Evolutionary conservation across 2,113 vertebrate genomes (phyloP), one percentile per base, ranked within the genome.

Genomic region (Pelusios castaneus): DNA sequence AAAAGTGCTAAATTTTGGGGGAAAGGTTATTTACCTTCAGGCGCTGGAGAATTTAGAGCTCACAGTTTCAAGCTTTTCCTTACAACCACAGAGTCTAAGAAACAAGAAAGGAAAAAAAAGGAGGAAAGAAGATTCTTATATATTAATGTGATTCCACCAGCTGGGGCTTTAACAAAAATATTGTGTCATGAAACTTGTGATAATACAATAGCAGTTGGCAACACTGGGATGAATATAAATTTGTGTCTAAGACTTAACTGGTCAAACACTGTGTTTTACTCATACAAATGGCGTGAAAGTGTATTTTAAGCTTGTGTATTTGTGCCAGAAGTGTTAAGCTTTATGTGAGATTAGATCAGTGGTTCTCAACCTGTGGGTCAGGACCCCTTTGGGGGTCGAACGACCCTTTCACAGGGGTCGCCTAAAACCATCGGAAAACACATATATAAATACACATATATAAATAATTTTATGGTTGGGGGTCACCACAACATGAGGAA

Each of bases 341-440:
- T 96, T 96, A 94, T 94, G 87, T 91, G 90, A 95, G 91, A 95
- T 97, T 95, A n/a, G n/a, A n/a, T n/a, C n/a, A n/a, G n/a, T n/a
- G n/a, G n/a, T n/a, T n/a, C n/a, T n/a, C n/a, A n/a, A n/a, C n/a
- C n/a, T n/a, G n/a, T n/a, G n/a, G n/a, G n/a, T n/a, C n/a, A n/a
- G n/a, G n/a, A n/a, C n/a, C n/a, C n/a, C n/a, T n/a, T n/a, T n/a
- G n/a, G n/a, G n/a, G n/a, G n/a, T n/a, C n/a, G n/a, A n/a, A n/a
- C n/a, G n/a, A n/a, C n/a, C n/a, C n/a, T n/a, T n/a, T n/a, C n/a
- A n/a, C n/a, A n/a, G n/a, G n/a, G n/a, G n/a, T n/a, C n/a, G n/a
- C n/a, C n/a, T n/a, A n/a, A n/a, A n/a, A n/a, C n/a, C n/a, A n/a
- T n/a, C n/a, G n/a, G n/a, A n/a, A n/a, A n/a, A n/a, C n/a, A n/a